phyloP scores from a whole-genome alignment of 1,140 invertebrate genomes.

The Hylaeus volcanicus region DNA sequence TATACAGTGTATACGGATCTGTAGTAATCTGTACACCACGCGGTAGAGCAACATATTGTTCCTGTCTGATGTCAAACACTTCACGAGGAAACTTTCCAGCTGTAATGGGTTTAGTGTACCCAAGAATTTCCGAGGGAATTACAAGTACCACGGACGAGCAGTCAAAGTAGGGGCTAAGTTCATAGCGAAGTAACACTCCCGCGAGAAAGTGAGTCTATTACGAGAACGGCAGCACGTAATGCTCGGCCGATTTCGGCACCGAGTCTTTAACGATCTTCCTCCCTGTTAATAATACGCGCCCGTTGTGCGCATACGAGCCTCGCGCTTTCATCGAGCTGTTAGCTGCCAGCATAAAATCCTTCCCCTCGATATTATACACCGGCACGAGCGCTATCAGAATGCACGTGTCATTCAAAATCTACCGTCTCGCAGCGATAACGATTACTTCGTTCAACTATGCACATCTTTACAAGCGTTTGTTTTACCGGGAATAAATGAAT shows the following conservation, averaged over 20 bases:
- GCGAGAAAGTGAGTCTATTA: neutral
- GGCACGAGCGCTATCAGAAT: too few species aligned
- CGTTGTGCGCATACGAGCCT: too few species aligned
- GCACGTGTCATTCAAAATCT: too few species aligned
- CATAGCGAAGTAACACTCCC: neutral
- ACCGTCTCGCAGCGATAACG: too few species aligned
- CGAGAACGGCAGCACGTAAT: too few species aligned
- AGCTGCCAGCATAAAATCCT: neutral
- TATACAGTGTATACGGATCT: too few species aligned
- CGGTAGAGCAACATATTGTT: too few species aligned
- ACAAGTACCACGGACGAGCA: neutral
- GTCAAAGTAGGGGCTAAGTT: neutral
- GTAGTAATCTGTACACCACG: too few species aligned
- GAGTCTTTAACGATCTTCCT: neutral
- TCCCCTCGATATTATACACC: neutral
- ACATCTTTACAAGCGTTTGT: too few species aligned
- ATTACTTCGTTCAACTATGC: too few species aligned
- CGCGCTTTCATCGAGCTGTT: neutral
- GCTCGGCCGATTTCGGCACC: neutral
- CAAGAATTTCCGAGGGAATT: slow-evolving; percentile 5
- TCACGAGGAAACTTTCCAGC: slow-evolving; percentile 10
- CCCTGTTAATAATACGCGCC: neutral
- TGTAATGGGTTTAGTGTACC: neutral
- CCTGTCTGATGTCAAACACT: neutral
- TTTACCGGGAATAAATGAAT: too few species aligned